These are phyloP conservation scores for Uloborus diversus DNA, from an alignment of 1,140 invertebrate genomes.

Conservation along the genomic window DNA sequence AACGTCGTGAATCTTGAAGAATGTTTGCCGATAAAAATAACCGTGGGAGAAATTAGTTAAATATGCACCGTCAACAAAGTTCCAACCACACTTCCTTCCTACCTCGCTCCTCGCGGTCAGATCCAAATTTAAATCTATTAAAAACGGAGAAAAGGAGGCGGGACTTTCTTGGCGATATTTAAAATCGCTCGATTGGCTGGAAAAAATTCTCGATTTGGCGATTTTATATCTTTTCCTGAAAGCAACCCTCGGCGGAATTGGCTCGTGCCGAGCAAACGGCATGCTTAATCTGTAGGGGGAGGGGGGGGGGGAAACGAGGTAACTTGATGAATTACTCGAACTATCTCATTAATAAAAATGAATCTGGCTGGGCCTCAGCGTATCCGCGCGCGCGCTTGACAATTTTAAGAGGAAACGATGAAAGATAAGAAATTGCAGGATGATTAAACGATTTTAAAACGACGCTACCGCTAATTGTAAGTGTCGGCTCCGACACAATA, in stretches of 20 bases:
- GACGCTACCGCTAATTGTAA: conserved; percentile 46
- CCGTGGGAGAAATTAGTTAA: too few species aligned
- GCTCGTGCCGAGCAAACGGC: conserved; percentile 19
- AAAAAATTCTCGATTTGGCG: conserved; percentile 7
- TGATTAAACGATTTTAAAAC: conserved; percentile 56
- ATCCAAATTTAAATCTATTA: too few species aligned
- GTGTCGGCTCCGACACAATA: conserved; percentile 23
- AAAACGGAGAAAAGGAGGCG: too few species aligned
- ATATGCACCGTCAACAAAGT: too few species aligned
- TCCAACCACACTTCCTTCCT: too few species aligned
- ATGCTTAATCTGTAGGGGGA: conserved; percentile 32
- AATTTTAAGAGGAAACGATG: conserved; percentile 50
- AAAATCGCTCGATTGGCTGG: background rate
- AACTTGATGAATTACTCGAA: conserved; percentile 54
- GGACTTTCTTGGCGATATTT: conserved; percentile 8
- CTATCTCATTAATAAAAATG: conserved; percentile 56
- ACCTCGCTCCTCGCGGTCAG: too few species aligned
- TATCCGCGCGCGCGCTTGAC: conserved; percentile 31
- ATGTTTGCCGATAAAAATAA: too few species aligned
- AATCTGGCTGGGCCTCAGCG: conserved; percentile 34
- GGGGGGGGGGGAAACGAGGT: conserved; percentile 5
- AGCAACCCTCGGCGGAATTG: conserved; percentile 17
- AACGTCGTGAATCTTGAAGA: too few species aligned
- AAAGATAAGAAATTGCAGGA: conserved; percentile 46
- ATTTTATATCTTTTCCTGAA: background rate